Base-by-base conservation (phyloP, 1,140 invertebrate genomes). In the Aleiodes sp. region DNA sequence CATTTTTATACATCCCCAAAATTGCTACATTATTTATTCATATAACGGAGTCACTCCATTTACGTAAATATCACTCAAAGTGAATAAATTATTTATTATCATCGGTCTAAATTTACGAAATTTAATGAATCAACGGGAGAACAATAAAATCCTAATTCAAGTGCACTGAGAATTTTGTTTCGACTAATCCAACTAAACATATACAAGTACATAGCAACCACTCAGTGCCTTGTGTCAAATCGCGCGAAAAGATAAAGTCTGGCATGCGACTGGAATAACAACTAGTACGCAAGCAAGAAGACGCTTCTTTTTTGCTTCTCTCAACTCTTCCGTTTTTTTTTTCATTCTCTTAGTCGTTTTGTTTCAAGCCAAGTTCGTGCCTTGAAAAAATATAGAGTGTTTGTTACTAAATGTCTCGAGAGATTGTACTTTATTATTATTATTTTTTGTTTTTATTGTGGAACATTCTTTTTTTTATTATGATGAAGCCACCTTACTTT, bases 201-300 rank as follows among this genome's bases (percentile, higher is more conserved):
- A 52, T 21, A 64, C 52, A 52, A 39, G 68, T 12, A 63, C 12
- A 4, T 7, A 46, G 14, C 26, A 65, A 43, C 12, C 62, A 61
- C 57, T 26, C 56, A 33, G 43, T 66, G 59, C 41, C 75, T 75
- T 73, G 70, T 72, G 75, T 73, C 74, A 80, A 80, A 80, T 78
- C 77, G 76, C 68, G 74, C 73, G 77, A 78, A 73, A 79, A 78
- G 77, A 78, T 77, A 80, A 78, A 78, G 70, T 69, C 60, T 33
- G 46, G 29, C 37, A 46, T 66, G 57, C 63, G 61, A 28, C 70
- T 76, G 69, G 69, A 75, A 68, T 72, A 77, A 59, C 56, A 59
- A 59, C 56, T n/a, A 59, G 56, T 59, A 29, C 14, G 28, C 4
- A n/a, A 57, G 56, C 10, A n/a, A 59, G 56, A 52, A 12, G 16